Percentiles rank a stretch among this genome's conserved stretches.
Evolutionary conservation across 1,140 invertebrate species (phyloP).

Genomic region (Lanistes nyassanus): DNA sequence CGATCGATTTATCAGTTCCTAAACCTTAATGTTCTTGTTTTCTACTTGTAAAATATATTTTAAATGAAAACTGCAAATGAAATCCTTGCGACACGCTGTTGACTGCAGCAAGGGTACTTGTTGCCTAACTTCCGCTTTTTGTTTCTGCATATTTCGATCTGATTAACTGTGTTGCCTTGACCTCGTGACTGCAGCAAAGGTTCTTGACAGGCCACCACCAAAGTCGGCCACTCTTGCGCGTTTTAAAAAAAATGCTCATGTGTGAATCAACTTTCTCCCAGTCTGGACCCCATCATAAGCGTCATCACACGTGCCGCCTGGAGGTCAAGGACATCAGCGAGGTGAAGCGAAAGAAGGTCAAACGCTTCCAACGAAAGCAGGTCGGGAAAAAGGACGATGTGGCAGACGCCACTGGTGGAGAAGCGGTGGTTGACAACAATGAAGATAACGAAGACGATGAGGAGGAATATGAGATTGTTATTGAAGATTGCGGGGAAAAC

Average conservation of each 20-base stretch:
- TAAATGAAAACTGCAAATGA: too few relatives aligned
- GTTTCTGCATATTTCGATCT: not conserved
- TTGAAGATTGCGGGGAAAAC: conserved; percentile 17
- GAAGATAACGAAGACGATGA: conserved; percentile 4
- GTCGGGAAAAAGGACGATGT: not conserved
- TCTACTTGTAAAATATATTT: too few relatives aligned
- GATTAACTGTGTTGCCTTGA: not conserved
- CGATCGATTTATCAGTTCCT: too few relatives aligned
- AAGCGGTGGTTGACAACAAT: conserved; percentile 10
- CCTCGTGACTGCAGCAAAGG: conserved; percentile 28
- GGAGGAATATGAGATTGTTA: conserved; percentile 17
- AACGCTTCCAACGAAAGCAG: not conserved
- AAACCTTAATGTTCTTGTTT: too few relatives aligned
- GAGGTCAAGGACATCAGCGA: conserved; percentile 36
- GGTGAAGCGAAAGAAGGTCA: conserved; percentile 30
- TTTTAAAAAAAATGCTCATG: not conserved
- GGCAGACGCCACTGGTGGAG: not conserved
- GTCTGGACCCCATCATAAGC: conserved; percentile 20
- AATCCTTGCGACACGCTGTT: not conserved
- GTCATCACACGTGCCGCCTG: conserved; percentile 32
- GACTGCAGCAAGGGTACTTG: conserved; percentile 27
- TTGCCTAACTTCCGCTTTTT: conserved; percentile 5
- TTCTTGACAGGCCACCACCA: not conserved
- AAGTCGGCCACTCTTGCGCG: not conserved
- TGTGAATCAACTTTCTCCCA: conserved; percentile 1